Conservation (phyloP, 2,797 vertebrate species). For the Huso huso region DNA sequence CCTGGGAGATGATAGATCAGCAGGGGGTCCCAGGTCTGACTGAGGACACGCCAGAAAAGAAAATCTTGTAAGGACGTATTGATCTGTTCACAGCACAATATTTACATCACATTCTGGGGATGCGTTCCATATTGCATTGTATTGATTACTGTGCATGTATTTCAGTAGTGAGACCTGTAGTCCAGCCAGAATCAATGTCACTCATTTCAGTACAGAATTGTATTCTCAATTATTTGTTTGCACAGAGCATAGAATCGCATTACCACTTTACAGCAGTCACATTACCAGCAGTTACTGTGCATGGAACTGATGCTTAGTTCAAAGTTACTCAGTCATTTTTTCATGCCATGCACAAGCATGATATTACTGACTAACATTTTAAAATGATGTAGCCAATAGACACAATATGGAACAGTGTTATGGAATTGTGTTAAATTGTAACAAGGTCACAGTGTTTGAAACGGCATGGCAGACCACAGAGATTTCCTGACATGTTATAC, state of each 20-base stretch:
- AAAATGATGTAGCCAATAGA: no score
- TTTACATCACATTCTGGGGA: constrained; percentile 9
- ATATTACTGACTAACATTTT: no score
- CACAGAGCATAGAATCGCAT: background rate
- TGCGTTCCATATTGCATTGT: background rate
- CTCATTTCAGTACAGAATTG: background rate
- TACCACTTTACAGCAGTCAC: no score
- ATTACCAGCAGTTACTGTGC: no score
- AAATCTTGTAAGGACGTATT: constrained; percentile 16
- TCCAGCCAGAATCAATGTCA: background rate
- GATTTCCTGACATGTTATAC: no score
- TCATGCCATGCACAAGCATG: no score
- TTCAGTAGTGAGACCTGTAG: background rate
- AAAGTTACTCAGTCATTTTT: no score
- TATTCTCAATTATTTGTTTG: background rate
- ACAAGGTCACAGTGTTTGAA: no score
- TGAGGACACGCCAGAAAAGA: background rate
- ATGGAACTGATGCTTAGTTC: no score
- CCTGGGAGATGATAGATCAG: constrained; percentile 9
- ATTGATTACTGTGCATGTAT: background rate
- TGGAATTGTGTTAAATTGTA: no score
- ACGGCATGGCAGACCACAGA: no score
- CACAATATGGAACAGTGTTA: no score
- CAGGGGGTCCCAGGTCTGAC: background rate
- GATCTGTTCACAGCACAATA: constrained; percentile 5